These are phyloP conservation scores for Hoplostethus mediterraneus DNA, from an alignment of 2,797 vertebrate species.

Conservation along the genomic window DNA sequence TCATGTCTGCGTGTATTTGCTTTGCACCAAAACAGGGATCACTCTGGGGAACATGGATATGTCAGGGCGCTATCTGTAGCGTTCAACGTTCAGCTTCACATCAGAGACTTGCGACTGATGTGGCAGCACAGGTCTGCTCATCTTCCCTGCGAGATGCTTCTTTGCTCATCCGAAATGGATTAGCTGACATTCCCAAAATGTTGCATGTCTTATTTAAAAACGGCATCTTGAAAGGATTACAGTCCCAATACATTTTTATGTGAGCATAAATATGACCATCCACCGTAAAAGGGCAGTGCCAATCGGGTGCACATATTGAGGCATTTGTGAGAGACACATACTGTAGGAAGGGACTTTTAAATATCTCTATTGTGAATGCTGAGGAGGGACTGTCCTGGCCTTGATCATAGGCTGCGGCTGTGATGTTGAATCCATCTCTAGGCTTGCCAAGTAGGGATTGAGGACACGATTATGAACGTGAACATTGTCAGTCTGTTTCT, in stretches of 20 bases:
- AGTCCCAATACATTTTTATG: neutral
- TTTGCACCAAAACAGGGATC: slow-evolving; percentile 43
- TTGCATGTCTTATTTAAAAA: too few species aligned
- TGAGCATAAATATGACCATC: too few species aligned
- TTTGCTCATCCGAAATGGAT: slow-evolving; percentile 14
- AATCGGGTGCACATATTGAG: too few species aligned
- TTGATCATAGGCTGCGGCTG: slow-evolving; percentile 9
- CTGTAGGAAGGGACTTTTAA: neutral
- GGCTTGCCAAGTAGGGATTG: too few species aligned
- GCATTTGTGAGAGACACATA: too few species aligned
- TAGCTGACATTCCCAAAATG: neutral
- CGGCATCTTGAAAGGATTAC: neutral
- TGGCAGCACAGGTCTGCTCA: slow-evolving; percentile 9
- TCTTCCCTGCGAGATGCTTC: slow-evolving; percentile 23
- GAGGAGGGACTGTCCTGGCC: neutral
- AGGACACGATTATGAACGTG: too few species aligned
- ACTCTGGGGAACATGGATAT: neutral
- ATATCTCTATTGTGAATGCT: neutral
- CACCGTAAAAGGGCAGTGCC: too few species aligned
- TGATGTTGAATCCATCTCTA: neutral
- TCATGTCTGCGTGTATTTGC: slow-evolving; percentile 44
- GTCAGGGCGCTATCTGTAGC: slow-evolving; percentile 28
- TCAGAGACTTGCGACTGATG: slow-evolving; percentile 18
- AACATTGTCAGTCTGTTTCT: too few species aligned
- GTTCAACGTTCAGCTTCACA: slow-evolving; percentile 34